These are phyloP conservation scores for Ectropis grisescens DNA, from an alignment of 1,140 invertebrate genomes.

Conservation along the genomic window DNA sequence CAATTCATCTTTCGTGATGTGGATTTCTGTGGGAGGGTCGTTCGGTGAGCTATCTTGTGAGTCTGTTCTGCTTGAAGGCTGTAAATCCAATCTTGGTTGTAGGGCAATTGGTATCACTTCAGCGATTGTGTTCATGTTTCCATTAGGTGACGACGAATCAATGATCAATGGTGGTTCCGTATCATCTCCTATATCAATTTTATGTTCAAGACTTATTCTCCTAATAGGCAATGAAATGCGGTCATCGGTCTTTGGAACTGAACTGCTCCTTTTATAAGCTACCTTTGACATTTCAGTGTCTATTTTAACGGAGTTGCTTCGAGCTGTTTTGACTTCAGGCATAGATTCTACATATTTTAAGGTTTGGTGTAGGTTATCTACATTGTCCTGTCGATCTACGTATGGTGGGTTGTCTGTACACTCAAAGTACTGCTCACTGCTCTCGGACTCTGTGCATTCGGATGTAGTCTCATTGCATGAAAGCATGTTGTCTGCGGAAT, in stretches of 20 bases:
- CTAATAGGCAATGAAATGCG: slow-evolving; percentile 33
- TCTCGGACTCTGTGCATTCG: slow-evolving; percentile 67
- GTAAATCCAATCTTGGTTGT: slow-evolving; percentile 47
- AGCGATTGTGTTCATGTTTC: slow-evolving; percentile 56
- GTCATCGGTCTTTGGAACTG: slow-evolving; percentile 55
- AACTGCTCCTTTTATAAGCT: slow-evolving; percentile 56
- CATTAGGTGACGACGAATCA: slow-evolving; percentile 49
- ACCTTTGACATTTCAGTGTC: slow-evolving; percentile 61
- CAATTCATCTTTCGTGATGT: slow-evolving; percentile 36
- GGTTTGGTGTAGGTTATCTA: slow-evolving; percentile 35
- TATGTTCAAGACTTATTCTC: slow-evolving; percentile 59
- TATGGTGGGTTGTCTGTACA: slow-evolving; percentile 52
- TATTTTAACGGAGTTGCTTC: slow-evolving; percentile 38
- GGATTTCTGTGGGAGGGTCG: slow-evolving; percentile 59
- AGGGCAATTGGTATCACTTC: slow-evolving; percentile 53
- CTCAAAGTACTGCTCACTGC: slow-evolving; percentile 66
- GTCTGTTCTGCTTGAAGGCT: slow-evolving; percentile 35
- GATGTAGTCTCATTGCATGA: slow-evolving; percentile 66
- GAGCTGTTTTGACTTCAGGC: slow-evolving; percentile 24
- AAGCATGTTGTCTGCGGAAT: slow-evolving; percentile 66
- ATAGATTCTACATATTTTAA: slow-evolving; percentile 31
- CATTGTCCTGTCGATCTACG: slow-evolving; percentile 42
- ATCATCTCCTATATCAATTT: slow-evolving; percentile 65
- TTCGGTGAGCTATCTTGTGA: slow-evolving; percentile 57
- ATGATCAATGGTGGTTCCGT: slow-evolving; percentile 64